phyloP scores from a whole-genome alignment of 2,888 invertebrate species.

The Tetramorium bicarinatum region DNA sequence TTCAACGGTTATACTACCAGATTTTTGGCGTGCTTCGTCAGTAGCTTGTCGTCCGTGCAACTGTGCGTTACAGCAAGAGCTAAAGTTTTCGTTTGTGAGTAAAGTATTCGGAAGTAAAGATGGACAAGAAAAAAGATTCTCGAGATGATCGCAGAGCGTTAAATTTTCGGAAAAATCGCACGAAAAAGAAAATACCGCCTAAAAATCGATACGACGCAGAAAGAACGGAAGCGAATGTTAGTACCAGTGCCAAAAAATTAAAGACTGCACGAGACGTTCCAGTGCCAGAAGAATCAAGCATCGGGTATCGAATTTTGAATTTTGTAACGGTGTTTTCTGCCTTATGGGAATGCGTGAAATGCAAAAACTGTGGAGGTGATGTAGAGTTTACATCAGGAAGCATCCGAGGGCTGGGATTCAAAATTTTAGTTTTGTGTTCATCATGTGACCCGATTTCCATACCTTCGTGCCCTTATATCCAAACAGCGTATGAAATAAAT shows the following conservation, averaged over 20 bases:
- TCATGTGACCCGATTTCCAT: neutral
- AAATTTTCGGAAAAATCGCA: neutral
- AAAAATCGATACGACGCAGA: constrained; percentile 2
- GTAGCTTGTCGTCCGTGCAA: no score
- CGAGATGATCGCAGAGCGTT: no score
- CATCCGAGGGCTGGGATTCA: constrained; percentile 13
- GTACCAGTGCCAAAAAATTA: constrained; percentile 30
- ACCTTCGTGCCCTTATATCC: neutral
- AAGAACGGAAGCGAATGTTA: neutral
- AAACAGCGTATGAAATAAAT: constrained; percentile 23
- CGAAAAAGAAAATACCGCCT: neutral
- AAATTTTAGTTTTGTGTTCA: neutral
- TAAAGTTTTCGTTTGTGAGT: no score
- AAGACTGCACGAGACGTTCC: neutral
- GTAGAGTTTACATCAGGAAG: neutral
- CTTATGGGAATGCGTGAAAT: constrained; percentile 13
- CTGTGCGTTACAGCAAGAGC: no score
- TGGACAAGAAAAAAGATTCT: no score
- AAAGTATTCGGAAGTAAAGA: no score
- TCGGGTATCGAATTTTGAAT: constrained; percentile 12
- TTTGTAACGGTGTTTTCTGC: neutral
- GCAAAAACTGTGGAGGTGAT: constrained; percentile 9
- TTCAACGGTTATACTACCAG: no score
- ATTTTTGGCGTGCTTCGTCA: no score
- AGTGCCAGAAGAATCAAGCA: constrained; percentile 7